Evolutionary conservation across 53 echinoderm and acorn worm species (phyloP).

Genomic region (Holothuria leucospilota): DNA sequence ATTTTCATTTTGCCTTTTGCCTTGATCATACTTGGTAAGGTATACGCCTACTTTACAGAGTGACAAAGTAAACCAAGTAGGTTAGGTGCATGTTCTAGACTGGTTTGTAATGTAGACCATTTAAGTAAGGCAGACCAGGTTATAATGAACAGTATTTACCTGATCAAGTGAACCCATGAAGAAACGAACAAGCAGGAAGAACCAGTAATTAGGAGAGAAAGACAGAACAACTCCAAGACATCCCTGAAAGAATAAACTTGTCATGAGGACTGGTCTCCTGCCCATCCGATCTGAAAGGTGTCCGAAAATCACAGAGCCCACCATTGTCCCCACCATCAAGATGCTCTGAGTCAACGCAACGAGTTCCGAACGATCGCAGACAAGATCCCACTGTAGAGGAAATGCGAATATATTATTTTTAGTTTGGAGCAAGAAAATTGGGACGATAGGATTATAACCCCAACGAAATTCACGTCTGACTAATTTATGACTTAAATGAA

Average conservation of each 20-base stretch:
- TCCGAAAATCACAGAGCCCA: conserved; percentile 8
- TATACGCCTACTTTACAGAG: too few relatives aligned
- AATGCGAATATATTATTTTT: too few relatives aligned
- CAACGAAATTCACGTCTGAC: too few relatives aligned
- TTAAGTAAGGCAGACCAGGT: too few relatives aligned
- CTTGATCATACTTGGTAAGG: too few relatives aligned
- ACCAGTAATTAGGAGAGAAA: conserved; percentile 3
- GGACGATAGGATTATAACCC: too few relatives aligned
- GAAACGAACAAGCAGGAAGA: conserved; percentile 12
- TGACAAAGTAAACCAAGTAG: too few relatives aligned
- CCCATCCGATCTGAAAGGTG: conserved; percentile 9
- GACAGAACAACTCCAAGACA: conserved; percentile 17
- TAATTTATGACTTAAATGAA: too few relatives aligned
- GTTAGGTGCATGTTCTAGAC: too few relatives aligned
- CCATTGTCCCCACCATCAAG: not conserved
- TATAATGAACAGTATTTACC: not conserved
- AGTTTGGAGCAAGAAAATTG: too few relatives aligned
- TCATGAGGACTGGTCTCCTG: not conserved
- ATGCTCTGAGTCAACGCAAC: conserved; percentile 5
- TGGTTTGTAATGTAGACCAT: too few relatives aligned
- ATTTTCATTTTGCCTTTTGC: too few relatives aligned
- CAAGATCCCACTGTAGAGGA: conserved; percentile 7
- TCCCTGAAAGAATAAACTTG: not conserved
- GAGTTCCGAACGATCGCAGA: conserved; percentile 4
- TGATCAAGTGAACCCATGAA: conserved; percentile 15